Evolutionary conservation across 2,888 invertebrate genomes (phyloP).

Genomic region (Xylocampa areola): DNA sequence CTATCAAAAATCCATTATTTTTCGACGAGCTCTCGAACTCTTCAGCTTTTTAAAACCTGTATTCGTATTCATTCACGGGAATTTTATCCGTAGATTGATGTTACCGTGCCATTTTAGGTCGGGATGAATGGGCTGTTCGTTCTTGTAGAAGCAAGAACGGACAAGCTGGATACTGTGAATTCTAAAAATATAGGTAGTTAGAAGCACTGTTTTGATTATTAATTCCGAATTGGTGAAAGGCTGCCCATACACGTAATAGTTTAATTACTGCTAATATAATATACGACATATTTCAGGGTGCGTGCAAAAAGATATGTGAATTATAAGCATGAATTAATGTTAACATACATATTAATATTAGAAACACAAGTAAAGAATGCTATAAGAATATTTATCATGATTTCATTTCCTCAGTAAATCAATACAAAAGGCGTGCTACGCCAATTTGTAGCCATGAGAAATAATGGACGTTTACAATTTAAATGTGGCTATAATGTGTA

Average conservation of each 20-base stretch:
- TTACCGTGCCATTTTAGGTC: constrained; percentile 25
- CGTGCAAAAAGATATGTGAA: no score
- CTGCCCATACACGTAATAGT: no score
- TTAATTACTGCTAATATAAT: no score
- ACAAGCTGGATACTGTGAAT: constrained; percentile 19
- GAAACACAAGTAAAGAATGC: no score
- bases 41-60: constrained; percentile 34
- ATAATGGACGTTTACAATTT: constrained; percentile 2
- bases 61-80: constrained; percentile 13
- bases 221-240: no score
- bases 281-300: no score
- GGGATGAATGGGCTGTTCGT: constrained; percentile 27
- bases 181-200: constrained; percentile 10
- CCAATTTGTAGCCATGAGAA: neutral
- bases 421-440: neutral
- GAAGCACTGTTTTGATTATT: neutral
- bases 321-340: no score
- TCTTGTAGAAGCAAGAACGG: constrained; percentile 32
- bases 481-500: neutral
- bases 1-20: constrained; percentile 70
- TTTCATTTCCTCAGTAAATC: no score
- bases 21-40: constrained; percentile 41
- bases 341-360: no score
- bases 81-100: constrained; percentile 44
- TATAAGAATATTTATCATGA: no score